Conservation (phyloP, 2,888 invertebrate genomes). For the Xestia rhomboidea region DNA sequence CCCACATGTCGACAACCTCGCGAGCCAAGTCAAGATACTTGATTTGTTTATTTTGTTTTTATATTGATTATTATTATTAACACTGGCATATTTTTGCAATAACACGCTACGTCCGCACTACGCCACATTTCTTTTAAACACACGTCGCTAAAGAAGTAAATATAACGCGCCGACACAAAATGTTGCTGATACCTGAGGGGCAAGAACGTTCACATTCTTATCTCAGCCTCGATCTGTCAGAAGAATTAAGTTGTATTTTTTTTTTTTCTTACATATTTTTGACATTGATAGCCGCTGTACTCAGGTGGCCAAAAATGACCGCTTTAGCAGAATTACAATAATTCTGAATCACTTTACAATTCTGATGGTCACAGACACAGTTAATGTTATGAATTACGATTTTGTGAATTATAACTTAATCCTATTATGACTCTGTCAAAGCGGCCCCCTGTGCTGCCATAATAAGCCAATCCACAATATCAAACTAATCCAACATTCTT, state of each 20-base stretch:
- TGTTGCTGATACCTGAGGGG: neutral
- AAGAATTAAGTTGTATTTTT: rapidly evolving
- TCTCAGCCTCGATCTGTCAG: neutral
- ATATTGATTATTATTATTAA: neutral
- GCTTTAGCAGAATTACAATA: too few species aligned
- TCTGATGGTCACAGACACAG: too few species aligned
- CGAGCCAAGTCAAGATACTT: too few species aligned
- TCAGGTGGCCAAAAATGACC: neutral
- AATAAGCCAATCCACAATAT: neutral
- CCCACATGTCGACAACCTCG: too few species aligned
- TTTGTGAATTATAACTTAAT: too few species aligned
- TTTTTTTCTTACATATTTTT: neutral
- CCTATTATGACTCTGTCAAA: too few species aligned
- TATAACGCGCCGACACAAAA: neutral
- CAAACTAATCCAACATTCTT: neutral
- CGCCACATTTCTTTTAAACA: slow-evolving; percentile 2
- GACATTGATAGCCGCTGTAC: neutral
- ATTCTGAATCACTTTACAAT: too few species aligned
- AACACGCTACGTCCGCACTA: slow-evolving; percentile 1
- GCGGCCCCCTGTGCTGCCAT: neutral
- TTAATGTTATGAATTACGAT: too few species aligned
- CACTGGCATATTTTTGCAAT: neutral
- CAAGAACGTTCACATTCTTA: neutral
- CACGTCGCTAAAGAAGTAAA: neutral
- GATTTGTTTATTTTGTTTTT: too few species aligned